A percentile compares a stretch with the other conserved stretches of the same genome.
These are phyloP conservation scores for Garra rufa DNA, from an alignment of 2,113 vertebrate species.

Conservation along the genomic window DNA sequence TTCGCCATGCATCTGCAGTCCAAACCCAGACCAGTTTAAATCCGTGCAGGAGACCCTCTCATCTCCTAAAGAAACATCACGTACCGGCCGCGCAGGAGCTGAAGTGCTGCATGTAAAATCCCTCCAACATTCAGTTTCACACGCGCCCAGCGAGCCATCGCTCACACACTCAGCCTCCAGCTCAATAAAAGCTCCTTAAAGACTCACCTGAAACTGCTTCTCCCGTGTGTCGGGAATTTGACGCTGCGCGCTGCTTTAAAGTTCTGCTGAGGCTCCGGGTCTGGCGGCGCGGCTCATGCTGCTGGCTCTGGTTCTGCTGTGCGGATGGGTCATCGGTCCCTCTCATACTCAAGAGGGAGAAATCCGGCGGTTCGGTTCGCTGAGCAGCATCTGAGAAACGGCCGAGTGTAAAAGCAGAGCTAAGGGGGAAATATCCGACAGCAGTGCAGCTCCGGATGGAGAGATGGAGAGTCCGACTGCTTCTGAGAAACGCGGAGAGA, in stretches of 20 bases:
- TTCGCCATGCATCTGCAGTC: slow-evolving; percentile 20
- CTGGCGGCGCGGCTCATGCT: slow-evolving; percentile 74
- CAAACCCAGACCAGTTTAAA: neutral
- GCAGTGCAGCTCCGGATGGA: slow-evolving; percentile 67
- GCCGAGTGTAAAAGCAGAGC: neutral
- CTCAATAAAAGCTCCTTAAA: slow-evolving; percentile 4
- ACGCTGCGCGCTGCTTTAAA: slow-evolving; percentile 76
- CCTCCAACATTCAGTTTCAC: neutral
- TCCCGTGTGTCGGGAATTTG: slow-evolving; percentile 70
- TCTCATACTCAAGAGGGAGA: slow-evolving; percentile 79
- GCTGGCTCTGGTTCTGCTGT: slow-evolving; percentile 76
- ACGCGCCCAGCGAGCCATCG: neutral
- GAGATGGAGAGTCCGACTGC: slow-evolving; percentile 48
- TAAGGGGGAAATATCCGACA: slow-evolving; percentile 38
- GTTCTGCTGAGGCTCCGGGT: slow-evolving; percentile 80
- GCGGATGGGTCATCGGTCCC: slow-evolving; percentile 79
- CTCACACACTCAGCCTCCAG: neutral
- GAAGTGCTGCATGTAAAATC: neutral
- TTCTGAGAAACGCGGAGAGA: slow-evolving; percentile 62
- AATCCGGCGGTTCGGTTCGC: slow-evolving; percentile 49
- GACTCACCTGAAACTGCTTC: slow-evolving; percentile 81
- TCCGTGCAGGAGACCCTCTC: neutral
- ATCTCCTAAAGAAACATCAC: neutral
- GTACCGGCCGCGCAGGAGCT: neutral
- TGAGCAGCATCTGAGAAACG: slow-evolving; percentile 26